phyloP scores from a whole-genome alignment of 2,888 invertebrate species.

The Hirtodrosophila cameraria region DNA sequence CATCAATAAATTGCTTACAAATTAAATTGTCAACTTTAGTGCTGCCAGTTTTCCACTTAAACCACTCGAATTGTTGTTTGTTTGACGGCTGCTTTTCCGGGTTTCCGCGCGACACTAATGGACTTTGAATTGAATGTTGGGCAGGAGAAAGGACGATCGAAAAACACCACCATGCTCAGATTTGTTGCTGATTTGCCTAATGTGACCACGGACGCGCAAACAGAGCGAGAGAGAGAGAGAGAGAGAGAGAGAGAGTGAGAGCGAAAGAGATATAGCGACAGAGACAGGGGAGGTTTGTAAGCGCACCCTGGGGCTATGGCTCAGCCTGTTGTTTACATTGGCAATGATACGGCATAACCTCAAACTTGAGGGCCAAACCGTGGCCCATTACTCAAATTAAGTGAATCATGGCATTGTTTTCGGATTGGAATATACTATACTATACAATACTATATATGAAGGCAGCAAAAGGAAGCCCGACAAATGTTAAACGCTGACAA shows the following conservation, averaged over 20 bases:
- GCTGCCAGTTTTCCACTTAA: constrained; percentile 20
- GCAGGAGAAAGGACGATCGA: too few relatives aligned
- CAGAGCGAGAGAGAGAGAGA: too few relatives aligned
- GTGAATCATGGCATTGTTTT: constrained; percentile 78
- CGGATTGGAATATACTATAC: constrained; percentile 19
- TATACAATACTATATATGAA: too few relatives aligned
- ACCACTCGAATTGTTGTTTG: constrained; percentile 56
- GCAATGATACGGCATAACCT: constrained; percentile 76
- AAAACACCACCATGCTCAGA: too few relatives aligned
- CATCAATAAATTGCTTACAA: constrained; percentile 72
- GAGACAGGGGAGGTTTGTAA: constrained; percentile 39
- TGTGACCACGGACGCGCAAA: too few relatives aligned
- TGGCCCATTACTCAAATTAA: constrained; percentile 81
- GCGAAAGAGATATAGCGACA: too few relatives aligned
- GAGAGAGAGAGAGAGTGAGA: constrained; percentile 22
- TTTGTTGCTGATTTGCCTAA: constrained; percentile 61
- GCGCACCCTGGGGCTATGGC: constrained; percentile 66
- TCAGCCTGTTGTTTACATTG: constrained; percentile 68
- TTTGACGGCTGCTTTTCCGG: constrained; percentile 50
- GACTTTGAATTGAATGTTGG: constrained; percentile 62
- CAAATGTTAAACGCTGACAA: constrained; percentile 80
- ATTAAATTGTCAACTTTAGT: constrained; percentile 78
- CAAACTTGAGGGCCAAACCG: constrained; percentile 46
- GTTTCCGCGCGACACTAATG: constrained; percentile 70
- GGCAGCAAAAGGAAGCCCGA: constrained; percentile 63